Base-by-base conservation (phyloP, 2,113 vertebrate genomes). In the Mesocricetus auratus region DNA sequence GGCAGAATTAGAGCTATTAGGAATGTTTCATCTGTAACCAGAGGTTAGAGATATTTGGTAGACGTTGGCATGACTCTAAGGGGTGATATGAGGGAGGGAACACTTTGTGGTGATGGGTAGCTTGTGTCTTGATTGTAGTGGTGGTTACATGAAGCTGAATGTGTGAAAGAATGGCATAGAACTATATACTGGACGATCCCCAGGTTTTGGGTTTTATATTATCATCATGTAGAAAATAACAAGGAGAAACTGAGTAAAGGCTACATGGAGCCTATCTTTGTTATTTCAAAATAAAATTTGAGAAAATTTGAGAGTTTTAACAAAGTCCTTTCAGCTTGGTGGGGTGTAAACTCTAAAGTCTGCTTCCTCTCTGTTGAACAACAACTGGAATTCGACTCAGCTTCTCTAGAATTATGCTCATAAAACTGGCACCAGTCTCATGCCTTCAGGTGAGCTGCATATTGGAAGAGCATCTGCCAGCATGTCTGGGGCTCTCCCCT, bases 261-360 rank as follows among this genome's bases (percentile, higher is more conserved):
- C 1, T n/a, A 24, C 4, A 5, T 22, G 26, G 4, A 60, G 58
- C 13, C 17, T 50, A 22, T 33, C 56, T 77, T 88, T 68, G 36
- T 91, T 90, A 73, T 53, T 87, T 62, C 47, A 88, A 79, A 88
- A 68, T 62, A 83, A 66, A 94, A 45, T 73, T 39, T 29, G 36
- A 24, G 9, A 66, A 71, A 66, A 15, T 31, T 12, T 15, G 26
- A 31, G 50, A 10, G 15, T 68, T 88, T 68, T 58, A 47, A 19
- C 36, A 50, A 87, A n/a, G 33, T 12, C 24, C 36, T 4, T 83
- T 47, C 66, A 93, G 89, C 1, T 45, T 66, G 53, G n/a, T 66
- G 17, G 31, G 36, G 5, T 90, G 45, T 66, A 58, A 87, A 75
- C 74, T 50, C 82, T 36, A 12, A 88, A 75, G 11, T 90, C 42